Conservation (phyloP, 1,140 invertebrate genomes). For the Frieseomelitta varia region DNA sequence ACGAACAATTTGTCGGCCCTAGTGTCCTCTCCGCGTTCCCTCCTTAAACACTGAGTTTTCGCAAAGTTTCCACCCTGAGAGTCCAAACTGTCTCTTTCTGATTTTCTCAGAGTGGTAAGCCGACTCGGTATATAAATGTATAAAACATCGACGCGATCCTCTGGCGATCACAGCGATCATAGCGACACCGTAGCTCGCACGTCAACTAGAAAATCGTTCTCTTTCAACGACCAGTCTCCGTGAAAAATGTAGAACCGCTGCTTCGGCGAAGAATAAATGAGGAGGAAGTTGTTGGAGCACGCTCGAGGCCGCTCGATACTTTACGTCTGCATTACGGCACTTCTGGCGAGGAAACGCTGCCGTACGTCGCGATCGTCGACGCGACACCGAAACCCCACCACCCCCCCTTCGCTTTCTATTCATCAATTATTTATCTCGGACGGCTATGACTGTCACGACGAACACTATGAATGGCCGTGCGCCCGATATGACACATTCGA, state of each 20-base stretch:
- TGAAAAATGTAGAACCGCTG: conserved; percentile 26
- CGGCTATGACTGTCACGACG: conserved; percentile 28
- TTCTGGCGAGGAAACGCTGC: neutral
- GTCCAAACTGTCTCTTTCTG: neutral
- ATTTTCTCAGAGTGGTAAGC: neutral
- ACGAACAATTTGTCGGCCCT: neutral
- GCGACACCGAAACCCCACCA: conserved; percentile 51
- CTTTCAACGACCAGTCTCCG: neutral
- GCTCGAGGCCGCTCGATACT: conserved; percentile 22
- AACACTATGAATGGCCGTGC: conserved; percentile 42
- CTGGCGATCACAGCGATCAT: neutral
- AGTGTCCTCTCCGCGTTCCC: too few relatives aligned
- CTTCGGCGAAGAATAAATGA: conserved; percentile 18
- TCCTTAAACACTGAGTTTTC: neutral
- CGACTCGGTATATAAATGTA: neutral
- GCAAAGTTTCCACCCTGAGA: neutral
- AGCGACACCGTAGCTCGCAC: neutral
- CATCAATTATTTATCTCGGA: conserved; percentile 68
- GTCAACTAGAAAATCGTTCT: conserved; percentile 9
- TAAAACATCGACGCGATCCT: neutral
- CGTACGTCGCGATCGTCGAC: conserved; percentile 21
- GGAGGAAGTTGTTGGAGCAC: conserved; percentile 15
- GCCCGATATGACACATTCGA: conserved; percentile 35
- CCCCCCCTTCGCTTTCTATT: conserved; percentile 48
- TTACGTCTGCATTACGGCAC: conserved; percentile 12